Base-by-base conservation (phyloP, 1,140 invertebrate genomes). In the Solen grandis region DNA sequence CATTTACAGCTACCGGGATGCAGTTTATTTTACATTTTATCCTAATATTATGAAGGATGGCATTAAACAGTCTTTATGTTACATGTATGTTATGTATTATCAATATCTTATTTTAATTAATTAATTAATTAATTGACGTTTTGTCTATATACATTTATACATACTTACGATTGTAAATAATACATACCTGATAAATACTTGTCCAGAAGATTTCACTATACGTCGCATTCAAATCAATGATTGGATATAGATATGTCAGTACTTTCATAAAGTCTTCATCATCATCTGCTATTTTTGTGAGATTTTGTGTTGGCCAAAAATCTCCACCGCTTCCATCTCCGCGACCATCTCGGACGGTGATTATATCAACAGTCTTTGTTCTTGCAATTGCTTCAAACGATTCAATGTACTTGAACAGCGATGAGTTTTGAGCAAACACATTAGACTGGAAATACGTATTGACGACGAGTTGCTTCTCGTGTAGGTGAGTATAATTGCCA, bases 151-250 rank as follows among this genome's bases (percentile, higher is more conserved):
- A n/a, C n/a, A n/a, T n/a, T n/a, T n/a, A n/a, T n/a, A n/a, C n/a
- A n/a, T n/a, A n/a, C n/a, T n/a, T n/a, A n/a, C n/a, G n/a, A n/a
- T n/a, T n/a, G n/a, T n/a, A n/a, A n/a, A n/a, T n/a, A n/a, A n/a
- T n/a, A n/a, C 36, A 5, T 74, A 84, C 83, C 79, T 81, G 57
- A 41, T 78, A 41, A 16, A 60, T 60, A n/a, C 75, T 78, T 46
- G 54, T 54, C 19, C n/a, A 57, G 38, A 68, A 78, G 31, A 78
- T 50, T 16, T 78, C 50, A 38, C 33, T 35, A 46, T 27, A 78
- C 33, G 75, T 78, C 27, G 35, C 13, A 38, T 78, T 78, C 3
- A 19, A 35, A 16, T 46, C 27, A 22, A 69, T 2, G 2, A n/a
- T 16, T 8, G 75, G 75, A 50, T 57, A 68, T n/a, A 69, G 33